A percentile compares a stretch with the other conserved stretches of the same genome.
Evolutionary conservation across 1,140 invertebrate genomes (phyloP).

Genomic region (Plutomurus gul): DNA sequence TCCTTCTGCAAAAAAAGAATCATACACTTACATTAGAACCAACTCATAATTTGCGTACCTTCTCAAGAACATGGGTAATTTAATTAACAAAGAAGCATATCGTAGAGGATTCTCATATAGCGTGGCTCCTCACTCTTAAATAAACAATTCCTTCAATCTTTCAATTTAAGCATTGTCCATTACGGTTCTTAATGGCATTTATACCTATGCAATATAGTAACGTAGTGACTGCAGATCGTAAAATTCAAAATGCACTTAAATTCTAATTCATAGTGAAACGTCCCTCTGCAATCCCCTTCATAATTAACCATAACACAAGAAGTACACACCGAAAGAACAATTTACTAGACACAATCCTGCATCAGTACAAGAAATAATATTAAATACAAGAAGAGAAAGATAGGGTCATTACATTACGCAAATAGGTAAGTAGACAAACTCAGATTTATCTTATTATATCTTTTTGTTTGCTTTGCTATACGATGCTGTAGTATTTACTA

Average conservation of each 20-base stretch:
- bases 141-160: not conserved
- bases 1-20: too few relatives aligned
- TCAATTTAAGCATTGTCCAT: slow-evolving; percentile 7
- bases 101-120: too few relatives aligned
- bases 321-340: not conserved
- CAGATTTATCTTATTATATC: not conserved
- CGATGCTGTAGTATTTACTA: not conserved
- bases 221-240: not conserved
- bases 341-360: not conserved
- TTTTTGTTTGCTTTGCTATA: not conserved
- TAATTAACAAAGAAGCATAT: too few relatives aligned
- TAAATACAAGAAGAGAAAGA: not conserved
- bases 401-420: not conserved
- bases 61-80: too few relatives aligned
- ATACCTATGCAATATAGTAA: not conserved
- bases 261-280: slow-evolving; percentile 5
- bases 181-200: slow-evolving; percentile 10
- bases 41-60: too few relatives aligned
- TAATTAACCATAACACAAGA: slow-evolving; percentile 3
- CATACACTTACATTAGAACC: too few relatives aligned
- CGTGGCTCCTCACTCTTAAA: too few relatives aligned
- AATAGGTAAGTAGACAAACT: not conserved
- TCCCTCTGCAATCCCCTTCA: not conserved
- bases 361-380: too few relatives aligned
- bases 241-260: slow-evolving; percentile 24